These are phyloP conservation scores for Phylloscopus trochiloides DNA, from an alignment of 2,113 vertebrate genomes.

Conservation along the genomic window DNA sequence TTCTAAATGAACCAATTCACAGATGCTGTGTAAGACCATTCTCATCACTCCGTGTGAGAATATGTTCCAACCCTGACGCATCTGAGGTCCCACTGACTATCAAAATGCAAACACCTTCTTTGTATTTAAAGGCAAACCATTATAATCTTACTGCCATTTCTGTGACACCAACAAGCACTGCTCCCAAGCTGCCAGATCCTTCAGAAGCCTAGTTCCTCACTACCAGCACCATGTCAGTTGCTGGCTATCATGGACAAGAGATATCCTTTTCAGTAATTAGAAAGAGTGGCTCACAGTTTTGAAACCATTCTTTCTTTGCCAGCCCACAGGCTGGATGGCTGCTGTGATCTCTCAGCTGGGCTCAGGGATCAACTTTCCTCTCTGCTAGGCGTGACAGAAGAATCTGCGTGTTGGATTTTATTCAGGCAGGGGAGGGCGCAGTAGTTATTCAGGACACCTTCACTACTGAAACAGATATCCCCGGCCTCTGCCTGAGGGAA, in stretches of 20 bases:
- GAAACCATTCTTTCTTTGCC: background rate
- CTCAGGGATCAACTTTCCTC: background rate
- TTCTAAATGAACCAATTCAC: background rate
- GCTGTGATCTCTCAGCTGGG: background rate
- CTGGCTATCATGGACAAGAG: background rate
- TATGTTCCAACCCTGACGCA: background rate
- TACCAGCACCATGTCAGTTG: background rate
- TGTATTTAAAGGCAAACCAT: background rate
- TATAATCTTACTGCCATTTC: background rate
- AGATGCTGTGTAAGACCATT: background rate
- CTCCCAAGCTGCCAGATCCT: background rate
- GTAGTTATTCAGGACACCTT: background rate
- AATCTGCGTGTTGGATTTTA: background rate
- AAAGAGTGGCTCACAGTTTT: background rate
- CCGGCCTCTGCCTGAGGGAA: background rate
- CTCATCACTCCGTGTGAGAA: background rate
- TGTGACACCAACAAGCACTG: background rate
- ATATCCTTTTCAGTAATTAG: background rate
- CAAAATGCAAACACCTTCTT: background rate
- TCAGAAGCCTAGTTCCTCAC: background rate
- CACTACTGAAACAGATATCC: background rate
- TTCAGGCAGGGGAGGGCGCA: background rate
- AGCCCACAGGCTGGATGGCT: background rate
- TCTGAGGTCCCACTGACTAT: fast-evolving
- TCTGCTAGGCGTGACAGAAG: background rate